A percentile compares a stretch with the other conserved stretches of the same genome.
Evolutionary conservation across 2,797 vertebrate species (phyloP).

Genomic region (Florisuga fusca): DNA sequence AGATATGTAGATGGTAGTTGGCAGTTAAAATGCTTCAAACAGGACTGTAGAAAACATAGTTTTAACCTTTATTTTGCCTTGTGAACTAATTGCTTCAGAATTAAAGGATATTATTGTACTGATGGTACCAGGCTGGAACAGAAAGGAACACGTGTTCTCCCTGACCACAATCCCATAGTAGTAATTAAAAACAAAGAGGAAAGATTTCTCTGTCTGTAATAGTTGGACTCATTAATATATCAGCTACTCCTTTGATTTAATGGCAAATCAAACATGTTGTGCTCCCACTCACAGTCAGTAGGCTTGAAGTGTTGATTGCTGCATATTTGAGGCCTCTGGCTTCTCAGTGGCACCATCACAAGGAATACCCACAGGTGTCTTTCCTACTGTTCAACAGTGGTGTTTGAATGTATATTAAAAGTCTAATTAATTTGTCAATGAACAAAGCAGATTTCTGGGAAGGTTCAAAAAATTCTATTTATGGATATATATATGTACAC

Average conservation of each 20-base stretch:
- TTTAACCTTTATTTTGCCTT: slow-evolving; percentile 6
- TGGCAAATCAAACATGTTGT: slow-evolving; percentile 4
- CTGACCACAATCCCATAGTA: background rate
- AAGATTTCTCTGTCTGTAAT: background rate
- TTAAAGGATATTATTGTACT: background rate
- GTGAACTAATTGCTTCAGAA: background rate
- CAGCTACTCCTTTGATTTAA: slow-evolving; percentile 10
- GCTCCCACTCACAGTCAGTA: background rate
- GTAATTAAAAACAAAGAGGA: background rate
- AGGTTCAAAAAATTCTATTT: background rate
- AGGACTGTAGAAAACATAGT: background rate
- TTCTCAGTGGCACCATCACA: accelerated
- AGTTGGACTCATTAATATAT: background rate
- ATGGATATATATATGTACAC: accelerated
- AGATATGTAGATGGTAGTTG: background rate
- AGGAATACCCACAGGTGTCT: background rate
- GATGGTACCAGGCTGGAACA: background rate
- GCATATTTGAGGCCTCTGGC: accelerated
- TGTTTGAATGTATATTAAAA: background rate
- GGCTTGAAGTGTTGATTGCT: background rate
- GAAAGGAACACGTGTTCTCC: background rate
- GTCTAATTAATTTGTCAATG: background rate
- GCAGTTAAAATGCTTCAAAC: background rate
- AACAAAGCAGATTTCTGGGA: background rate
- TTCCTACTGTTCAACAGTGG: background rate